phyloP scores from a whole-genome alignment of 2,888 invertebrate genomes.

The Neoscelio sp. region DNA sequence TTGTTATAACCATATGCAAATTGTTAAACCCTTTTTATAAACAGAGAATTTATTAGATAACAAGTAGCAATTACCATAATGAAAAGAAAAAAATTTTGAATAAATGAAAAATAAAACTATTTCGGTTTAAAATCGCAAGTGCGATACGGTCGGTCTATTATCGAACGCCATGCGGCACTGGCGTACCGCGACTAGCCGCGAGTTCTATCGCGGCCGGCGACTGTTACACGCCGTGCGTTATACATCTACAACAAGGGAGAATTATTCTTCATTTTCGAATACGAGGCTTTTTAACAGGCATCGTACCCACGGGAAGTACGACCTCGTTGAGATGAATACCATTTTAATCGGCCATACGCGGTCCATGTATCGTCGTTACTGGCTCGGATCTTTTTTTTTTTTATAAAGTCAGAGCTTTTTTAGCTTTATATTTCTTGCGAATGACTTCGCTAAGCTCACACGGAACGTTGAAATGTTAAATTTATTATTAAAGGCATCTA shows the following conservation, averaged over 20 bases:
- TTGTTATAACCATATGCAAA: too few relatives aligned
- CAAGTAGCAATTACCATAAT: too few relatives aligned
- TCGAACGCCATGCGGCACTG: constrained; percentile 58
- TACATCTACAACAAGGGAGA: constrained; percentile 26
- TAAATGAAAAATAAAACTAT: too few relatives aligned
- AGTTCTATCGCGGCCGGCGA: constrained; percentile 17
- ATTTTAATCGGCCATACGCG: constrained; percentile 35
- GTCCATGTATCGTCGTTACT: constrained; percentile 10
- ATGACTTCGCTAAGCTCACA: too few relatives aligned
- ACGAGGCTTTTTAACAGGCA: constrained; percentile 36
- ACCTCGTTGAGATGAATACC: constrained; percentile 28
- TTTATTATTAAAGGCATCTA: background rate
- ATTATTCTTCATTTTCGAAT: constrained; percentile 53
- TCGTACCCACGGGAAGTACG: constrained; percentile 30
- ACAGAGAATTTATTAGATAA: too few relatives aligned
- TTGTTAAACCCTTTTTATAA: too few relatives aligned
- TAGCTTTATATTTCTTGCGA: background rate
- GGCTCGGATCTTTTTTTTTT: background rate
- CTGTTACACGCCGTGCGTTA: constrained; percentile 27
- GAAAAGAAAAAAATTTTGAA: too few relatives aligned
- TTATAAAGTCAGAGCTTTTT: too few relatives aligned
- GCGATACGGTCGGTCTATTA: constrained; percentile 48
- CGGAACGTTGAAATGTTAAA: background rate
- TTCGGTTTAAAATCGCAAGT: constrained; percentile 27
- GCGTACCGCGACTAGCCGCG: constrained; percentile 31